Evolutionary conservation across 1,140 invertebrate genomes (phyloP), one percentile per base, ranked within the genome.

Genomic region (Chionoecetes opilio): DNA sequence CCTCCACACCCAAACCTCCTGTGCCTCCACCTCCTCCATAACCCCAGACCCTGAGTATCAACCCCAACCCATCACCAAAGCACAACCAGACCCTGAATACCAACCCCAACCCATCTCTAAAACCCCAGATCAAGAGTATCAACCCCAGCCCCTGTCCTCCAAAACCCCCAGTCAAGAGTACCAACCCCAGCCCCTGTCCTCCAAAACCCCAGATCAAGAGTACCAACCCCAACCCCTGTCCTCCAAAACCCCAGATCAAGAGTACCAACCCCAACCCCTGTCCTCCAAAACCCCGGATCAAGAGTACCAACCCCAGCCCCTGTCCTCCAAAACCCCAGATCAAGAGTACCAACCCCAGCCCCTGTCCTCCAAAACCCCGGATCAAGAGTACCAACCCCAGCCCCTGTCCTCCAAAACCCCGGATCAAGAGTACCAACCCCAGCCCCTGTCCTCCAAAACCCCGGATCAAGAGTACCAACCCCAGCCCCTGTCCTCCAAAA

Each of bases 191-290:
- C 53, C 11, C 32, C 21, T 37, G 35, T 91, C 53, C 82, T 14
- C 46, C 46, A 53, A 53, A 17, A 17, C 46, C 21, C 21, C 46
- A 53, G 21, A 17, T 53, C 46, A 53, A n/a, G 87, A 89, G 26
- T 94, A 94, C 53, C 31, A 94, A 29, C 93, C 93, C 31, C 35
- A 82, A 9, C 89, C 93, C 26, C n/a, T 88, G n/a, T n/a, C n/a
- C 9, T 82, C 82, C 34, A 93, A 46, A 32, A 17, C 63, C 26
- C 11, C 32, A 92, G 41, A 32, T 0, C 38, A 31, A 5, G 92
- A 86, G 38, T 93, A 93, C 82, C 31, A 93, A 86, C 92, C 92
- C 3, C 21, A 84, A 29, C 75, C 75, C 26, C 35, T 93, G 26
- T 17, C n/a, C 82, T 38, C 29, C 82, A 85, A 84, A 85, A 75